Evolutionary conservation across 1,140 invertebrate genomes (phyloP), one percentile per base, ranked within the genome.

Genomic region (Orussus abietinus): DNA sequence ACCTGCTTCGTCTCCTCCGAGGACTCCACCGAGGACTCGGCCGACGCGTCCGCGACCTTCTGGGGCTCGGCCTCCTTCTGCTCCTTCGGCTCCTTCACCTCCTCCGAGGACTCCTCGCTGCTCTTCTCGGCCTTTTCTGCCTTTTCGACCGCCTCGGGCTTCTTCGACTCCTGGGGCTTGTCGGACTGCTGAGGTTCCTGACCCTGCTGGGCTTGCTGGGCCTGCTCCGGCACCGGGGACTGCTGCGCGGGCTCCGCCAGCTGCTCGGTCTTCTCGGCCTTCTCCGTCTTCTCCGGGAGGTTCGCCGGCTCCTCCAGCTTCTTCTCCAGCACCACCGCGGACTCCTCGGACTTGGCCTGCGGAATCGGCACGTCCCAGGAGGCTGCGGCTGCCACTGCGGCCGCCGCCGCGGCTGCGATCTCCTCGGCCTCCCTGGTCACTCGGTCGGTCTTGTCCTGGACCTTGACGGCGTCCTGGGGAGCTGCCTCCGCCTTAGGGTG

Each of bases 61-160:
- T 47, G 43, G 12, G 54, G 47, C 2, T 53, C 53, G 4, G 46
- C 9, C 14, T 57, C 53, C 15, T 54, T 51, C 15, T 57, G 50
- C 10, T 60, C 53, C 4, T 51, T 49, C 2, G 49, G 17, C 6
- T 38, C 31, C 19, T 57, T 51, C 7, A 47, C 47, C 4, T 49
- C 49, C 6, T 51, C 36, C n/a, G 49, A 45, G 1, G 20, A 11
- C 6, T 50, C 46, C 5, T 52, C 39, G 4, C 40, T 21, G 14
- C 49, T 55, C 20, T 52, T 42, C 11, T 57, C 37, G 0, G 32
- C 22, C 9, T 49, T 46, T 0, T 17, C 20, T 9, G 41, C 35
- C 1, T 15, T 11, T n/a, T 30, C 18, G 15, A 44, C 21, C 11
- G 32, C 0, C 11, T 31, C 30, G 12, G 51, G 25, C 17, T 38